Evolutionary conservation across 2,797 vertebrate species (phyloP).

Genomic region (Tympanoctomys barrerae): DNA sequence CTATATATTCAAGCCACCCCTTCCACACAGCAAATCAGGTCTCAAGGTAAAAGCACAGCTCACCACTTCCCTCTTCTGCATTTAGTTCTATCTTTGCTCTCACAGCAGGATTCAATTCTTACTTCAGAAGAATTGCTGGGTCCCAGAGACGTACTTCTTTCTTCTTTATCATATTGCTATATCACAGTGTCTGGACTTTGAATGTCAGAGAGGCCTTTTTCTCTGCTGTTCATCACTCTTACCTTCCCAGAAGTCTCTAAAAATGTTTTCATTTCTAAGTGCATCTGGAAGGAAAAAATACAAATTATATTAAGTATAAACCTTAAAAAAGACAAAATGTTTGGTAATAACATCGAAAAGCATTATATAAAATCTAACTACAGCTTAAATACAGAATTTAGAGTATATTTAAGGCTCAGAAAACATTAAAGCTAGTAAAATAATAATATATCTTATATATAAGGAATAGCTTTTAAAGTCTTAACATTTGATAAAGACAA

Average conservation of each 20-base stretch:
- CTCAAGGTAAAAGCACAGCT: background rate
- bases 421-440: background rate
- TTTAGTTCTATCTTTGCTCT: background rate
- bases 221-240: background rate
- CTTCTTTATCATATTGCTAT: background rate
- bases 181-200: background rate
- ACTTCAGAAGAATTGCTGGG: background rate
- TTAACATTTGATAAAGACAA: background rate
- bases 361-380: background rate
- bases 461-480: background rate
- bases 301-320: background rate
- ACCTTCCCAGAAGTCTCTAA: background rate
- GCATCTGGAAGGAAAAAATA: background rate
- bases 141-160: background rate
- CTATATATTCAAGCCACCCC: background rate
- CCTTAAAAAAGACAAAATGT: background rate
- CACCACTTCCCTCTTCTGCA: background rate
- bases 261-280: conserved; percentile 7
- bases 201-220: background rate
- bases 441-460: background rate
- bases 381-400: background rate
- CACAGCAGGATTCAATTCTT: background rate
- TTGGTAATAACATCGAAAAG: background rate
- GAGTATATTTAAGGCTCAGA: background rate
- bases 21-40: background rate